Evolutionary conservation across 2,113 vertebrate species (phyloP).

Genomic region (Pogonocichla stellata): DNA sequence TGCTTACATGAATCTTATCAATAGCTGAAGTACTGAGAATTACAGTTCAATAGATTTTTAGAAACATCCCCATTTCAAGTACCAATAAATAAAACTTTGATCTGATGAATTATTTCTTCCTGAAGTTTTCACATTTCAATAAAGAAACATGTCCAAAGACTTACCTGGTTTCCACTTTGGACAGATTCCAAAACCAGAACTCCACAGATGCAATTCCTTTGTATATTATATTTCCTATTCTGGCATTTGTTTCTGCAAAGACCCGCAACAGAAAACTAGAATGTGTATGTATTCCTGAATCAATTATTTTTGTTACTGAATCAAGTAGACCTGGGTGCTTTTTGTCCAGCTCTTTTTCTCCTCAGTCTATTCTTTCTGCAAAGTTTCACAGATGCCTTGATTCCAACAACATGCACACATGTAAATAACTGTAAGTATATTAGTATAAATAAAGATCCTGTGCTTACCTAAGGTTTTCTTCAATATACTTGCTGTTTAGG

Average conservation of each 20-base stretch:
- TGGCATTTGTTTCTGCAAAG: neutral
- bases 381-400: neutral
- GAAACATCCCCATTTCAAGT: neutral
- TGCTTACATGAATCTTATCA: neutral
- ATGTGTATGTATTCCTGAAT: neutral
- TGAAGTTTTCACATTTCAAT: neutral
- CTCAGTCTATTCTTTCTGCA: neutral
- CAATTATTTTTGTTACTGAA: neutral
- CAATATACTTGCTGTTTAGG: neutral
- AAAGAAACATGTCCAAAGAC: neutral
- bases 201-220: neutral
- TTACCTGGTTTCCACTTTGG: neutral
- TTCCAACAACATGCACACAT: neutral
- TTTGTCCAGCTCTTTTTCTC: neutral
- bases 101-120: neutral
- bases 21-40: neutral
- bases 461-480: neutral
- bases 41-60: neutral
- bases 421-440: neutral
- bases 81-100: neutral
- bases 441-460: neutral
- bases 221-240: neutral
- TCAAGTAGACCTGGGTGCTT: neutral
- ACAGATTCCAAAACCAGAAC: neutral
- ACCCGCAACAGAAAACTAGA: neutral